These are phyloP conservation scores for Micoletzkya japonica DNA, from an alignment of 2,888 invertebrate genomes.

Conservation along the genomic window DNA sequence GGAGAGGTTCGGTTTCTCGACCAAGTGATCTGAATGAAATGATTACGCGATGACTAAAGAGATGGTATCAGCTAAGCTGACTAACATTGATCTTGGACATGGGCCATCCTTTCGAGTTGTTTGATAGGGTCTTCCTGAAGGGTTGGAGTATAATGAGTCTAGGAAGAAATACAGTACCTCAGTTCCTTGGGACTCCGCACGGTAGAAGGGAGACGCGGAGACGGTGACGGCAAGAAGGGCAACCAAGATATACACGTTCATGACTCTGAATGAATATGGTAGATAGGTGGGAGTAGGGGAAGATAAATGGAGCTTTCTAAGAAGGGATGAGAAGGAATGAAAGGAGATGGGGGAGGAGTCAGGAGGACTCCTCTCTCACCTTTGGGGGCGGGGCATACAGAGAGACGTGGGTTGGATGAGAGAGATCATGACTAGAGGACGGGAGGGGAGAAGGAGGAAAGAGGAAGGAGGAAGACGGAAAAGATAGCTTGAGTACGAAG, in stretches of 20 bases:
- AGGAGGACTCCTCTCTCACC: not conserved
- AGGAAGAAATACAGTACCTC: not conserved
- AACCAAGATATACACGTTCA: too few species aligned
- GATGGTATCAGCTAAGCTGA: too few species aligned
- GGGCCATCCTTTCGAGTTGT: not conserved
- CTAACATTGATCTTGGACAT: too few species aligned
- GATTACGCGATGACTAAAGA: too few species aligned
- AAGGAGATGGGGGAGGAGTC: not conserved
- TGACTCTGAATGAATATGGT: too few species aligned
- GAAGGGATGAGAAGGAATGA: not conserved
- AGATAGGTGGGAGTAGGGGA: not conserved
- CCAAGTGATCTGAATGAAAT: constrained; percentile 1
- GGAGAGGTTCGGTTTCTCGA: not conserved
- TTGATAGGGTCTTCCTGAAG: not conserved
- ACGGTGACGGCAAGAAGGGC: not conserved
- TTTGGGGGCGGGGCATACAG: not conserved
- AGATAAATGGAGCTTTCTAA: not conserved
- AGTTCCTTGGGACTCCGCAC: not conserved
- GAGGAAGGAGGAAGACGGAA: not conserved
- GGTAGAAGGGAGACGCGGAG: not conserved
- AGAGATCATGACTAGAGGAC: not conserved
- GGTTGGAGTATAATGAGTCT: not conserved
- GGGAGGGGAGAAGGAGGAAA: not conserved
- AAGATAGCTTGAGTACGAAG: not conserved
- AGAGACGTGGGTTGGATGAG: not conserved